phyloP scores from a whole-genome alignment of 2,888 invertebrate genomes.

The Aspidiotus destructor region DNA sequence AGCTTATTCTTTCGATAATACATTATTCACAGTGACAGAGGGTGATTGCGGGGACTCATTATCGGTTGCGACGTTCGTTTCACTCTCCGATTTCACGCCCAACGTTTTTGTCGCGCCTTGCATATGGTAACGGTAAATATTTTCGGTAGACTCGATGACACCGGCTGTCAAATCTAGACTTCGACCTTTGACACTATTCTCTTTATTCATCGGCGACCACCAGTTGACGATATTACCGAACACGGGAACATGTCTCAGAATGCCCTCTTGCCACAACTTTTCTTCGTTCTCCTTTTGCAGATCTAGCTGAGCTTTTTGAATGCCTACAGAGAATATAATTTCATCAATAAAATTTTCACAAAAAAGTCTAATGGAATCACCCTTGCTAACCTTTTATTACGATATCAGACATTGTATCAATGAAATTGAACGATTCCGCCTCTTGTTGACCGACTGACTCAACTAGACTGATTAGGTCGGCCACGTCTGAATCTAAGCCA shows the following conservation, averaged over 20 bases:
- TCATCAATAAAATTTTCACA: slow-evolving; percentile 37
- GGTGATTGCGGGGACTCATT: no score
- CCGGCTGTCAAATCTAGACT: slow-evolving; percentile 68
- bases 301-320: slow-evolving; percentile 86
- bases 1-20: no score
- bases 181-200: slow-evolving; percentile 60
- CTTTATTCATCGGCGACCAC: slow-evolving; percentile 82
- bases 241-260: slow-evolving; percentile 79
- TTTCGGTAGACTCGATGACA: slow-evolving; percentile 70
- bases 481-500: slow-evolving; percentile 87
- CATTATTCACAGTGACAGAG: no score
- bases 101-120: slow-evolving; percentile 18
- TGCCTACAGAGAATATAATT: slow-evolving; percentile 51
- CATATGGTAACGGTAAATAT: slow-evolving; percentile 49
- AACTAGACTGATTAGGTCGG: slow-evolving; percentile 77
- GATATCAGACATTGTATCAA: slow-evolving; percentile 92
- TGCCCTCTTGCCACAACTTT: slow-evolving; percentile 86
- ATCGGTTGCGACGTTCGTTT: no score
- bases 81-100: background rate
- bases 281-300: slow-evolving; percentile 82
- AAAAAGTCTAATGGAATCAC: background rate
- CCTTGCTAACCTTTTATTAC: slow-evolving; percentile 63
- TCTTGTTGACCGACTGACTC: slow-evolving; percentile 80
- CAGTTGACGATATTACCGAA: slow-evolving; percentile 88
- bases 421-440: slow-evolving; percentile 81